phyloP scores from a whole-genome alignment of 2,797 vertebrate genomes.

The Lagodon rhomboides region DNA sequence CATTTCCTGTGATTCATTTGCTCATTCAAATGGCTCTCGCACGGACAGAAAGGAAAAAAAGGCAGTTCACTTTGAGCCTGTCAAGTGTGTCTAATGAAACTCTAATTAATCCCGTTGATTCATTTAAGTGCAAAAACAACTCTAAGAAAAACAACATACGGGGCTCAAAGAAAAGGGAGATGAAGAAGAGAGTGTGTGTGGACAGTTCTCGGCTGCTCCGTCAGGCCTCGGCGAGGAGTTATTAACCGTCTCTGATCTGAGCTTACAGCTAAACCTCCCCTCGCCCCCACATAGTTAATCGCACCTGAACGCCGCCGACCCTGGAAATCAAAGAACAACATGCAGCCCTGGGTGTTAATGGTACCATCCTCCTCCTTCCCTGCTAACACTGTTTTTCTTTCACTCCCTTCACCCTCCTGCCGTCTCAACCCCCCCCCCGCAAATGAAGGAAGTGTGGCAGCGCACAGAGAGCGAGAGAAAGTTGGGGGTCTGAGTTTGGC shows the following conservation, averaged over 20 bases:
- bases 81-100: not conserved
- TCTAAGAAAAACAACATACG: not conserved
- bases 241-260: conserved; percentile 63
- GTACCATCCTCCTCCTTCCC: conserved; percentile 67
- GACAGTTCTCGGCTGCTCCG: conserved; percentile 11
- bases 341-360: conserved; percentile 62
- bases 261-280: conserved; percentile 46
- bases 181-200: not conserved
- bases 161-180: conserved; percentile 1
- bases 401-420: conserved; percentile 58
- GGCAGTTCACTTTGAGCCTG: not conserved
- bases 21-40: conserved; percentile 13
- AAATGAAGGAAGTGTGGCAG: conserved; percentile 60
- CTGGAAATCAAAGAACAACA: conserved; percentile 68
- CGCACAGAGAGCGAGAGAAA: conserved; percentile 46
- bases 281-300: conserved; percentile 62
- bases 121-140: not conserved
- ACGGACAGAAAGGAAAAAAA: not conserved
- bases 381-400: conserved; percentile 77
- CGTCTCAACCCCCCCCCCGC: conserved; percentile 36
- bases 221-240: conserved; percentile 40
- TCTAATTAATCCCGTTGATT: not conserved
- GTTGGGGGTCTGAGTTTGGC: conserved; percentile 81
- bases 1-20: conserved; percentile 17
- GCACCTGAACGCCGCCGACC: conserved; percentile 59